A percentile compares a stretch with the other conserved stretches of the same genome.
phyloP scores from a whole-genome alignment of 2,113 vertebrate species.

The Saccopteryx leptura region DNA sequence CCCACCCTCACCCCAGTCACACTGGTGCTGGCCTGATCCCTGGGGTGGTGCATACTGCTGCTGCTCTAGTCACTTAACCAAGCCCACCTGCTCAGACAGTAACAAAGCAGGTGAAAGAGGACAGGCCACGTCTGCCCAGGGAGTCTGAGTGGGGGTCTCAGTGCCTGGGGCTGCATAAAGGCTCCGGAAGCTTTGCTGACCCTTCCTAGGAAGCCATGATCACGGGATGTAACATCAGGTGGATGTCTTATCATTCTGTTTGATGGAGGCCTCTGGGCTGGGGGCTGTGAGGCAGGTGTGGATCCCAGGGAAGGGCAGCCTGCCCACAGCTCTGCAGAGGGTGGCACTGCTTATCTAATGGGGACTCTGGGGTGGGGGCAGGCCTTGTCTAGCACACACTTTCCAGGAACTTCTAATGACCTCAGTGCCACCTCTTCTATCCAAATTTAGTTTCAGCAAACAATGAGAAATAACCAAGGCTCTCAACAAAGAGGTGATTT shows the following conservation, averaged over 20 bases:
- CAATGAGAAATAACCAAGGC: not conserved
- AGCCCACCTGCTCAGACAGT: too few species aligned
- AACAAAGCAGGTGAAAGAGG: not conserved
- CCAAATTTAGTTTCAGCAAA: not conserved
- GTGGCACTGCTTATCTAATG: not conserved
- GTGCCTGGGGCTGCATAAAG: not conserved
- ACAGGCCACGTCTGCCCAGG: not conserved
- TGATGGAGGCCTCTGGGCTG: not conserved
- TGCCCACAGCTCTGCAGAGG: not conserved
- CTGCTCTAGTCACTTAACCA: not conserved
- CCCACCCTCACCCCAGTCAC: not conserved
- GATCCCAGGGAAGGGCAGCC: not conserved
- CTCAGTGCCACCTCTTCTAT: not conserved
- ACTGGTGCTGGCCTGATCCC: not conserved
- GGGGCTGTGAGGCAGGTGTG: fast-evolving
- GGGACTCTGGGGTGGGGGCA: not conserved
- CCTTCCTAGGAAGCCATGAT: not conserved
- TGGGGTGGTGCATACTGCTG: not conserved
- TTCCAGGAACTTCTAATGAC: not conserved
- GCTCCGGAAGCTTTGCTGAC: not conserved
- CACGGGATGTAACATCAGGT: not conserved
- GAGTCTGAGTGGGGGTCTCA: not conserved
- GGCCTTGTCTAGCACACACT: not conserved
- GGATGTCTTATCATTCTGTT: not conserved
- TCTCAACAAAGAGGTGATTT: not conserved